Percentiles rank a stretch among this genome's conserved stretches.
Conservation (phyloP, 2,888 invertebrate species). For the Criorhina ranunculi region DNA sequence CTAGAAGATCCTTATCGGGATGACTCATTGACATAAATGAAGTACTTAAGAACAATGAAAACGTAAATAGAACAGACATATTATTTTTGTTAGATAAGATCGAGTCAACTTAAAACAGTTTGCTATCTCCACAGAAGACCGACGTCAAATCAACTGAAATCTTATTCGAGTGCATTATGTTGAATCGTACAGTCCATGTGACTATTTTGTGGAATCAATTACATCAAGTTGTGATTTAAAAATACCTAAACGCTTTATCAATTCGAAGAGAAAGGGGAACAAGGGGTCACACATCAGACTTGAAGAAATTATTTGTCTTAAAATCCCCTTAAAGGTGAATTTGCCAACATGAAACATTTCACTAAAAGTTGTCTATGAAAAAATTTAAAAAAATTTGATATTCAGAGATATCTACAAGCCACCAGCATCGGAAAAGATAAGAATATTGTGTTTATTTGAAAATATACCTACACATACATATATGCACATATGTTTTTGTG, state of each 20-base stretch:
- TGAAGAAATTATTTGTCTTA: background rate
- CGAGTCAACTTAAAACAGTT: constrained; percentile 18
- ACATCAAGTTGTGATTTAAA: background rate
- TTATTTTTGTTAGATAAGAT: constrained; percentile 46
- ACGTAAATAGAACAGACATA: constrained; percentile 41
- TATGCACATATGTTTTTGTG: background rate
- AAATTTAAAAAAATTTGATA: background rate
- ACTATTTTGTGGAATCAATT: background rate
- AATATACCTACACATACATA: background rate
- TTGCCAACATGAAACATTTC: background rate
- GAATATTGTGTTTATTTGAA: background rate
- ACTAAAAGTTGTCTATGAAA: no score
- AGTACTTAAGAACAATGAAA: constrained; percentile 10
- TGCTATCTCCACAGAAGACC: constrained; percentile 26
- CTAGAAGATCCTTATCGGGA: constrained; percentile 14
- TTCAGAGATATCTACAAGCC: background rate
- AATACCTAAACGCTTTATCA: background rate
- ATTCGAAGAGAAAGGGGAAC: background rate
- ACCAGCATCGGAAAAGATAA: background rate
- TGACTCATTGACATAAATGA: constrained; percentile 38
- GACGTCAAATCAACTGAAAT: constrained; percentile 7
- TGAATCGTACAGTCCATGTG: constrained; percentile 17
- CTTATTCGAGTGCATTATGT: constrained; percentile 19
- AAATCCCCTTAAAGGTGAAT: background rate
- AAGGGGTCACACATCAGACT: background rate